A percentile compares a stretch with the other conserved stretches of the same genome.
Conservation (phyloP, 2,797 vertebrate species). For the Triplophysa yarkandensis region DNA sequence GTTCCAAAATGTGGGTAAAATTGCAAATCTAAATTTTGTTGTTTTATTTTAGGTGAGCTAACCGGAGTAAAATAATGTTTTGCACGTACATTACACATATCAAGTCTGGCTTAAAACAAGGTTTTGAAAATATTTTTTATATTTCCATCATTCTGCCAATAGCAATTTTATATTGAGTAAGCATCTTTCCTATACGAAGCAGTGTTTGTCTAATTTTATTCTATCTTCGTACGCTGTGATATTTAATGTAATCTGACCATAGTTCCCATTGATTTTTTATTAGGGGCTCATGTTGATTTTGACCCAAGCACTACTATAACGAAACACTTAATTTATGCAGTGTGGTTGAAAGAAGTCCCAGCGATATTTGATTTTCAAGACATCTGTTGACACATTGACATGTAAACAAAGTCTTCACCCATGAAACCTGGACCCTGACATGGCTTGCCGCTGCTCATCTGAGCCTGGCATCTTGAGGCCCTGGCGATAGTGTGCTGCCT, state of each 20-base stretch:
- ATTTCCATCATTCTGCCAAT: not conserved
- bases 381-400: conserved; percentile 51
- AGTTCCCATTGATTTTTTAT: not conserved
- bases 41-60: too few species aligned
- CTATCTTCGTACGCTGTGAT: conserved; percentile 4
- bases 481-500: conserved; percentile 59
- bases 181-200: not conserved
- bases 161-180: too few species aligned
- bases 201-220: not conserved
- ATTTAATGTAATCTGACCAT: not conserved
- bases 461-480: conserved; percentile 72
- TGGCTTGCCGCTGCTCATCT: conserved; percentile 76
- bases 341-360: not conserved
- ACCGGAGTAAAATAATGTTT: too few species aligned
- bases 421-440: conserved; percentile 65
- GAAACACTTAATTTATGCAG: conserved; percentile 3
- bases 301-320: not conserved
- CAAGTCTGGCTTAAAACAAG: not conserved
- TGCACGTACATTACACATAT: not conserved
- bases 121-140: not conserved
- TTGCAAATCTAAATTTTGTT: too few species aligned
- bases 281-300: conserved; percentile 16
- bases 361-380: conserved; percentile 6
- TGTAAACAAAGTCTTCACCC: conserved; percentile 65
- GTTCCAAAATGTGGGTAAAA: too few species aligned